Base-by-base conservation (phyloP, 2,113 vertebrate genomes). In the Oophaga pumilio region DNA sequence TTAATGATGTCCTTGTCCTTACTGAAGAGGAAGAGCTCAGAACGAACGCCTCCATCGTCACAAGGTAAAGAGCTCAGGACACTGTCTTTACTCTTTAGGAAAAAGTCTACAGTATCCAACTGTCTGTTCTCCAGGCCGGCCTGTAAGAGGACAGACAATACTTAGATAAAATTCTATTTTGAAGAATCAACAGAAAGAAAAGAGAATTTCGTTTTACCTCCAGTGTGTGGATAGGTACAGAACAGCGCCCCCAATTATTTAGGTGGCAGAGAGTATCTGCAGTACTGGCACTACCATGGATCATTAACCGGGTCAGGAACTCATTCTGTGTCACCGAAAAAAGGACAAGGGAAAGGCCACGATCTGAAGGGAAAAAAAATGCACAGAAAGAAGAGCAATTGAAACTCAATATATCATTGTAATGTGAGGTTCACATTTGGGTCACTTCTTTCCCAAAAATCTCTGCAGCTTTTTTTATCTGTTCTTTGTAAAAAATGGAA, bases 71-170 rank as follows among this genome's bases (percentile, higher is more conserved):
- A 73, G 24, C 50, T 83, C n/a, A 98, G 93, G 81, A 98, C 85
- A 59, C 96, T 97, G 90, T 97, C 97, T 91, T 98, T 99, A 91
- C 97, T 99, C 91, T 99, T 99, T 84, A 99, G 90, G 90, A 97
- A 99, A 69, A 99, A 97, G 68, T 98, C 96, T 13, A 99, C 97
- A 0, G 96, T 99, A 90, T 99, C 98, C 86, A 99, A 94, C 57
- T 99, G 98, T 62, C 92, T 96, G 90, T 99, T 98, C 91, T 98
- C 97, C 93, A 99, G 92, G 7, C 97, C 98, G 3, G 97, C 96
- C 98, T 99, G 62, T 59, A 89, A 43, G 81, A 6, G 33, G 1
- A 28, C 13, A 8, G 5, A 33, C 0, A 66, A 77, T 15, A 28
- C 77, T 4, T n/a, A 1, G 17, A 1, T 8, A 56, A 73, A 8